Evolutionary conservation across 2,888 invertebrate genomes (phyloP), one percentile per base, ranked within the genome.

Genomic region (Thereva unica): DNA sequence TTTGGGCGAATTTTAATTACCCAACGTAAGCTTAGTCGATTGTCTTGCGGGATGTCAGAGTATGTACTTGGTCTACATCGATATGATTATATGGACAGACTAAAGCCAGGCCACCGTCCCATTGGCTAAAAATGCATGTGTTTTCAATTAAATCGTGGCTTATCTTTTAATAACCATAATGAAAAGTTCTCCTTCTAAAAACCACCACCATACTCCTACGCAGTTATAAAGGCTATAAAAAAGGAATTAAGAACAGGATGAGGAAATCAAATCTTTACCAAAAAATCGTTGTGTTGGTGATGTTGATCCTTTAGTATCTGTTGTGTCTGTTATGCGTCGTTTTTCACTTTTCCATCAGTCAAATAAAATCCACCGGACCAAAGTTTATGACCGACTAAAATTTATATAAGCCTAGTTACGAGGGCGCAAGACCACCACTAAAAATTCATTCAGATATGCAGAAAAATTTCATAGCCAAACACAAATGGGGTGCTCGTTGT

Each of bases 401-500:
- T 53, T 53, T 38, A 53, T 53, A 53, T 38, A 23, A 10, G 53
- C 23, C 38, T 38, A 6, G 37, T 37, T 6, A n/a, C 10, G 10
- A 42, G 57, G 10, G 8, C 44, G n/a, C 8, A 23, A 6, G 9
- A 7, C 55, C 12, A 55, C 41, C 5, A 56, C 9, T 45, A 23
- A 23, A 23, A 23, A 23, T 23, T 23, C 23, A 12, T 45, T 55
- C 47, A 38, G 47, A 47, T 65, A 54, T 65, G 54, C 54, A 65
- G 65, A 65, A 65, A 65, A 55, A 65, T 65, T 65, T 56, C 56
- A 66, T 57, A 23, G 23, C 23, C 23, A 23, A 23, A 23, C 23
- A 23, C 56, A 56, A 23, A 50, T 50, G 47, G 57, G 10, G 57
- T 23, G 47, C 34, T 34, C 23, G 40, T 23, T 23, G 23, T 23